A percentile compares a stretch with the other conserved stretches of the same genome.
phyloP scores from a whole-genome alignment of 2,797 vertebrate species.

The Halcyon leucocephala region DNA sequence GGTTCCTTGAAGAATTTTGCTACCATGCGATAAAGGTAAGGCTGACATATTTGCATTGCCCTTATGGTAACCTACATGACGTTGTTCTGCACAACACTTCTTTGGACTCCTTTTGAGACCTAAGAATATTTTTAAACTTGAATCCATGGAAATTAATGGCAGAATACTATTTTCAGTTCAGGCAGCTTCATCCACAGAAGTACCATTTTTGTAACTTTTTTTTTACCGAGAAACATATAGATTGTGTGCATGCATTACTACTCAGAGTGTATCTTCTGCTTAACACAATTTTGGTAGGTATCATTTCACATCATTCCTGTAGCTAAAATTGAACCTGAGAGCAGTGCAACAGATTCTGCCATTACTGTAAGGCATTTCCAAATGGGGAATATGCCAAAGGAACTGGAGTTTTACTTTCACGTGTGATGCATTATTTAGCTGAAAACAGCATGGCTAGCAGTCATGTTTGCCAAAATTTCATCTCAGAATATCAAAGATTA shows the following conservation, averaged over 20 bases:
- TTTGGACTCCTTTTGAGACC: neutral
- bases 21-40: neutral
- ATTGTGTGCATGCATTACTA: neutral
- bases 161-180: neutral
- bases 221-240: neutral
- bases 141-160: neutral
- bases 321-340: constrained; percentile 8
- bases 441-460: constrained; percentile 24
- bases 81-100: neutral
- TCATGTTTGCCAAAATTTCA: constrained; percentile 17
- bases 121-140: neutral
- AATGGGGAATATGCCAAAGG: constrained; percentile 27
- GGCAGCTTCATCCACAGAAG: neutral
- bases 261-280: neutral
- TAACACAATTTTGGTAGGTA: neutral
- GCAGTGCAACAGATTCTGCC: constrained; percentile 3
- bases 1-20: neutral
- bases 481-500: neutral
- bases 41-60: neutral
- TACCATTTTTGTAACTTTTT: neutral
- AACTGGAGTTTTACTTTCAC: constrained; percentile 11
- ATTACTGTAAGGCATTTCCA: neutral
- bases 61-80: neutral
- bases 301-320: neutral
- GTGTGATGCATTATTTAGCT: constrained; percentile 21